phyloP scores from a whole-genome alignment of 2,797 vertebrate genomes.

The Strix occidentalis region DNA sequence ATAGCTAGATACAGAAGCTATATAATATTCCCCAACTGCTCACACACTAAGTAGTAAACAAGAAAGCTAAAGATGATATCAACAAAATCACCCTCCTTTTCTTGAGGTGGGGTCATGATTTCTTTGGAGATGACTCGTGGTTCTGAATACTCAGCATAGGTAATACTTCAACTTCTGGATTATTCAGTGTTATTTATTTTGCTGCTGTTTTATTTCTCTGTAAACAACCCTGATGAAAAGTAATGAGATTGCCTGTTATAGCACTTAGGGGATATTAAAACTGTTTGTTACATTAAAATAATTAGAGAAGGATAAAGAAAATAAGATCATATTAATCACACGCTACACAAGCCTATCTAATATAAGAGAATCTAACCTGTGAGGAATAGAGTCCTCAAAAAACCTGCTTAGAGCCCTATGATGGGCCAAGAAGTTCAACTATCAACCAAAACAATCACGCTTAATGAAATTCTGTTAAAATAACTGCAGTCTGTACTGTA shows the following conservation, averaged over 20 bases:
- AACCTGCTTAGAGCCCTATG: neutral
- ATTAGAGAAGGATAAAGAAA: constrained; percentile 1
- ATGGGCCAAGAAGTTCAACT: neutral
- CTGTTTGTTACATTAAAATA: constrained; percentile 26
- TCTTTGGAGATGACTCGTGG: neutral
- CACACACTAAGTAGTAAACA: neutral
- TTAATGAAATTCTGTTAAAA: neutral
- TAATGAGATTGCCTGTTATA: constrained; percentile 8
- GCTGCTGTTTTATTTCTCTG: neutral
- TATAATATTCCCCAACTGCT: neutral
- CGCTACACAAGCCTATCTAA: neutral
- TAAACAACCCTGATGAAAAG: constrained; percentile 37
- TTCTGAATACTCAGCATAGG: neutral
- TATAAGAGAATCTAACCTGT: neutral
- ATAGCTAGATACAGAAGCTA: neutral
- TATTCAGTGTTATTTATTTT: neutral
- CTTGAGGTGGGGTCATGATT: neutral
- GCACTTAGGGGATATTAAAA: constrained; percentile 24
- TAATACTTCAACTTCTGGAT: neutral
- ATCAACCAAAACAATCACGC: neutral
- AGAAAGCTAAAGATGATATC: neutral
- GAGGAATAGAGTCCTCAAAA: neutral
- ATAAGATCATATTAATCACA: neutral
- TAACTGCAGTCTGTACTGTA: neutral
- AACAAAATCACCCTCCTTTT: neutral